phyloP scores from a whole-genome alignment of 2,797 vertebrate genomes.

The Alectoris magna region DNA sequence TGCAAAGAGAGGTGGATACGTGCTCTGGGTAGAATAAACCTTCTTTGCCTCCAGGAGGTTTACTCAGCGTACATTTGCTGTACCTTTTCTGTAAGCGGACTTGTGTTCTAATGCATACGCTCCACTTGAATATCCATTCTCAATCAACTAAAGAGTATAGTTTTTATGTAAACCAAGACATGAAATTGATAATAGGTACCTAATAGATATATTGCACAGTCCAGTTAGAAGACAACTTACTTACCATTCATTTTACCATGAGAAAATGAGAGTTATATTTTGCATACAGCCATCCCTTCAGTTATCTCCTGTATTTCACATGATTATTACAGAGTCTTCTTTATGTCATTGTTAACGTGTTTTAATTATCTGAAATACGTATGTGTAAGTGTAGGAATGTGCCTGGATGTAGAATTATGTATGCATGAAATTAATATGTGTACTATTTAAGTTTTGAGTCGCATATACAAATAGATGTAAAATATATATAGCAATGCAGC shows the following conservation, averaged over 20 bases:
- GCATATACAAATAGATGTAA: neutral
- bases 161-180: neutral
- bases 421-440: neutral
- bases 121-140: neutral
- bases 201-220: neutral
- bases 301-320: neutral
- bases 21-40: neutral
- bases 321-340: neutral
- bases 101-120: neutral
- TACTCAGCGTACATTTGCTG: neutral
- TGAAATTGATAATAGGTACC: neutral
- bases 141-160: neutral
- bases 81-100: neutral
- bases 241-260: neutral
- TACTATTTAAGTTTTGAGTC: constrained; percentile 3
- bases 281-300: neutral
- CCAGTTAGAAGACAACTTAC: neutral
- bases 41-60: neutral
- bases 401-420: neutral
- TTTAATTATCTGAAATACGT: neutral
- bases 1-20: neutral
- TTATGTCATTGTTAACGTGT: neutral
- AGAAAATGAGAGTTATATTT: neutral
- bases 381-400: neutral
- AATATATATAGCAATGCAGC: neutral